Evolutionary conservation across 2,797 vertebrate genomes (phyloP).

Genomic region (Eulemur mongoz): DNA sequence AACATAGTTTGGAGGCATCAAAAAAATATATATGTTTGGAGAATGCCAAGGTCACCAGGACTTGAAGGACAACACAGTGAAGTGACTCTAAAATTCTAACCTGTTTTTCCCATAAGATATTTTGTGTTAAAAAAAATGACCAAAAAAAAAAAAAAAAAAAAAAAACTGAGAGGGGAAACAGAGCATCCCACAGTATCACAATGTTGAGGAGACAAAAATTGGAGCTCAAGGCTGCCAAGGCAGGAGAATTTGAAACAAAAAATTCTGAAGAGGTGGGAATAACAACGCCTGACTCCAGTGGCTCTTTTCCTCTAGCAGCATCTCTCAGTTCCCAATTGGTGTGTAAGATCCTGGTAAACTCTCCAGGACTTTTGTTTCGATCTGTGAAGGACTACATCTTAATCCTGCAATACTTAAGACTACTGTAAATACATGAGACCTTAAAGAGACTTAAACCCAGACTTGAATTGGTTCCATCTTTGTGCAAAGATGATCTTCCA

Average conservation of each 20-base stretch:
- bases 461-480: not conserved
- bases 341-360: not conserved
- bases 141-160: no score
- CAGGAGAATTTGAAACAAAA: not conserved
- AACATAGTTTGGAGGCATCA: no score
- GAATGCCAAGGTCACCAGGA: not conserved
- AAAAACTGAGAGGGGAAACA: not conserved
- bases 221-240: not conserved
- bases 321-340: not conserved
- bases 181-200: not conserved
- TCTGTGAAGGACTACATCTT: not conserved
- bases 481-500: not conserved
- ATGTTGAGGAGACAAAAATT: not conserved
- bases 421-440: not conserved
- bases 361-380: not conserved
- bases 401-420: not conserved
- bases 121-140: not conserved
- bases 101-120: not conserved
- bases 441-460: not conserved
- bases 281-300: not conserved
- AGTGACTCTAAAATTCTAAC: not conserved
- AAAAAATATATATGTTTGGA: not conserved
- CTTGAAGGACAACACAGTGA: not conserved
- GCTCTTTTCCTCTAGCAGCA: not conserved
- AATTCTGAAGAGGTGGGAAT: not conserved